A percentile compares a stretch with the other conserved stretches of the same genome.
phyloP scores from a whole-genome alignment of 2,797 vertebrate species.

The Malacoctenus gilli region DNA sequence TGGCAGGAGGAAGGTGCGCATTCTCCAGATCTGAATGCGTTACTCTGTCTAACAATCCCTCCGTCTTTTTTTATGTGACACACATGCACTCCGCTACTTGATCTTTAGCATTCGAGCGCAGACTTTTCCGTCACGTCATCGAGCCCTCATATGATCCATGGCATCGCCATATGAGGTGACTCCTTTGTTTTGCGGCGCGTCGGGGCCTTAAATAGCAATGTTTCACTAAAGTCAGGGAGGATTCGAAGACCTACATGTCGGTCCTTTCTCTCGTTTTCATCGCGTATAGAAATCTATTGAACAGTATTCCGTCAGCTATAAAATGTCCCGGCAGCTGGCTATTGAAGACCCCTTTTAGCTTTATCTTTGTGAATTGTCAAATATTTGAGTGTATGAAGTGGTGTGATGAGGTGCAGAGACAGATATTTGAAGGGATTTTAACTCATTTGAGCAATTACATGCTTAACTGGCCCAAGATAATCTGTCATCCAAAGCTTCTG shows the following conservation, averaged over 20 bases:
- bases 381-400: conserved; percentile 99
- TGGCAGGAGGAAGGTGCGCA: conserved; percentile 65
- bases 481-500: conserved; percentile 96
- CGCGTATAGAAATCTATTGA: conserved; percentile 83
- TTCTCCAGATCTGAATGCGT: conserved; percentile 73
- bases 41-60: conserved; percentile 54
- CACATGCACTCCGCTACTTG: conserved; percentile 51
- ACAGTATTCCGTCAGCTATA: conserved; percentile 81
- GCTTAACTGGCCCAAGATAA: conserved; percentile 99
- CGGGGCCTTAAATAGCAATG: conserved; percentile 6
- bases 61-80: conserved; percentile 56
- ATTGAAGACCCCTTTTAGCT: conserved; percentile 93
- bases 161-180: conserved; percentile 2
- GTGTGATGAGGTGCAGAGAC: conserved; percentile 99
- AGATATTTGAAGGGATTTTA: conserved; percentile 99
- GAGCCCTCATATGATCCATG: conserved; percentile 2
- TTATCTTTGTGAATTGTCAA: conserved; percentile 99
- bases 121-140: conserved; percentile 1
- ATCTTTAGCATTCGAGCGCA: conserved; percentile 25
- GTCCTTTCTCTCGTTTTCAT: conserved; percentile 75
- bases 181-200: too few species aligned
- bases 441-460: conserved; percentile 99
- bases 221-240: conserved; percentile 19
- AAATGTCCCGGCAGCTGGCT: conserved; percentile 89
- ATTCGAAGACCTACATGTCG: conserved; percentile 17